Evolutionary conservation across 64 coral and sea anemone genomes (phyloP).

Genomic region (Actinia equina): DNA sequence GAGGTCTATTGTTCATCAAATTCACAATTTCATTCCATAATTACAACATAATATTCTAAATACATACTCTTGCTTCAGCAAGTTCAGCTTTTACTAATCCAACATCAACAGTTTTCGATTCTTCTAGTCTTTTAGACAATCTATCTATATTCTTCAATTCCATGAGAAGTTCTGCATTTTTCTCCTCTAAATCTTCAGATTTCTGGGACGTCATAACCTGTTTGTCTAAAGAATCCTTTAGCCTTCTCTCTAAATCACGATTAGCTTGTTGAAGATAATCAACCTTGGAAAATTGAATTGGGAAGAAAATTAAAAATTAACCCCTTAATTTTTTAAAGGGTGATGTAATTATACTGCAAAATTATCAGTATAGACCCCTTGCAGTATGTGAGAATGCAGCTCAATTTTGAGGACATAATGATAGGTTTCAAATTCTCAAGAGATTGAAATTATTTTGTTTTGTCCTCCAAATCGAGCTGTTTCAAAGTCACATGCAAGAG

Average conservation of each 20-base stretch:
- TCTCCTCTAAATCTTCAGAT: slow-evolving; percentile 71
- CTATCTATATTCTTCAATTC: slow-evolving; percentile 85
- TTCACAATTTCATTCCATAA: too few species aligned
- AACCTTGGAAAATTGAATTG: slow-evolving; percentile 38
- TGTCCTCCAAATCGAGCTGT: too few species aligned
- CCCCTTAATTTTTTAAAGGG: too few species aligned
- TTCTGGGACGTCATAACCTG: slow-evolving; percentile 54
- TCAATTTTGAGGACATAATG: too few species aligned
- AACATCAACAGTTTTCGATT: slow-evolving; percentile 74
- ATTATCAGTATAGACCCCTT: too few species aligned
- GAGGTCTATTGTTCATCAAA: too few species aligned
- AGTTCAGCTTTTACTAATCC: slow-evolving; percentile 61
- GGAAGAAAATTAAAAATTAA: too few species aligned
- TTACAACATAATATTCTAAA: background rate
- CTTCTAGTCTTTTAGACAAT: slow-evolving; percentile 64
- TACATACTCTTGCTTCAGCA: slow-evolving; percentile 68
- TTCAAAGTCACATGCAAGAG: too few species aligned
- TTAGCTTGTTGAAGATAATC: slow-evolving; percentile 99
- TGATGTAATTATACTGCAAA: too few species aligned
- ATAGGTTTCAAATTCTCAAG: too few species aligned
- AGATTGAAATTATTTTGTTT: too few species aligned
- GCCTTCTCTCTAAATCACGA: slow-evolving; percentile 82
- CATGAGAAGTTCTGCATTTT: slow-evolving; percentile 78
- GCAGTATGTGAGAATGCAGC: too few species aligned
- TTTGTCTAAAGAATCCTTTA: slow-evolving; percentile 74